Conservation (phyloP, 2,888 invertebrate genomes). For the Biston stratarius region DNA sequence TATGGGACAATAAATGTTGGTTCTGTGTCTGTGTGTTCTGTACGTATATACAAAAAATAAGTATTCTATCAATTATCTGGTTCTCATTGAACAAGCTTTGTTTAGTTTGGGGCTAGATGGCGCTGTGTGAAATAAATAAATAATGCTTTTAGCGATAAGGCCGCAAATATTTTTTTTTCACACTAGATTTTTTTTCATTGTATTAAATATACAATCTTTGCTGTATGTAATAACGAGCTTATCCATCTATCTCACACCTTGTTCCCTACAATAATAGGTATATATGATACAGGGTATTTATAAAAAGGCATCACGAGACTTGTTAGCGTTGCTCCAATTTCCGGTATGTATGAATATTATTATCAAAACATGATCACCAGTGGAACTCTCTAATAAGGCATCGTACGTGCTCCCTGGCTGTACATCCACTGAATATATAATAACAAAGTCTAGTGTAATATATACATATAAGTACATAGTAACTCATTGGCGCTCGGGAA, state of each 20-base stretch:
- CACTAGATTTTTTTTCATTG: too few species aligned
- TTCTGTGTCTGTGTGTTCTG: too few species aligned
- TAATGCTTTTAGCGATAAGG: too few species aligned
- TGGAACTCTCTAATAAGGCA: slow-evolving; percentile 33
- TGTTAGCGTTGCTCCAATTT: slow-evolving; percentile 21
- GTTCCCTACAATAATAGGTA: neutral
- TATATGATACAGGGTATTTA: slow-evolving; percentile 11
- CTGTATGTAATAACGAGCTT: neutral
- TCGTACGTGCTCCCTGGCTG: slow-evolving; percentile 28
- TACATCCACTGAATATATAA: slow-evolving; percentile 25
- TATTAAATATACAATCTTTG: too few species aligned
- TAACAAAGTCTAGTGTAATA: slow-evolving; percentile 7
- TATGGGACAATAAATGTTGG: too few species aligned
- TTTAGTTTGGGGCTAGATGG: too few species aligned
- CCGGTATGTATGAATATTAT: slow-evolving; percentile 22
- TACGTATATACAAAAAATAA: too few species aligned
- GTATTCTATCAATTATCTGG: too few species aligned
- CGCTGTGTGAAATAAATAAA: too few species aligned
- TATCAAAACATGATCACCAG: slow-evolving; percentile 34
- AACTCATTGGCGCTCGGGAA: slow-evolving; percentile 31
- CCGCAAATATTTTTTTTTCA: too few species aligned
- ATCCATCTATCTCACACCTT: neutral
- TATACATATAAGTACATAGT: slow-evolving; percentile 12
- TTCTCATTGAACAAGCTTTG: too few species aligned
- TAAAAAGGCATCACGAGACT: slow-evolving; percentile 23